Conservation (phyloP, 64 coral and sea anemone species). For the Anthopleura sola region DNA sequence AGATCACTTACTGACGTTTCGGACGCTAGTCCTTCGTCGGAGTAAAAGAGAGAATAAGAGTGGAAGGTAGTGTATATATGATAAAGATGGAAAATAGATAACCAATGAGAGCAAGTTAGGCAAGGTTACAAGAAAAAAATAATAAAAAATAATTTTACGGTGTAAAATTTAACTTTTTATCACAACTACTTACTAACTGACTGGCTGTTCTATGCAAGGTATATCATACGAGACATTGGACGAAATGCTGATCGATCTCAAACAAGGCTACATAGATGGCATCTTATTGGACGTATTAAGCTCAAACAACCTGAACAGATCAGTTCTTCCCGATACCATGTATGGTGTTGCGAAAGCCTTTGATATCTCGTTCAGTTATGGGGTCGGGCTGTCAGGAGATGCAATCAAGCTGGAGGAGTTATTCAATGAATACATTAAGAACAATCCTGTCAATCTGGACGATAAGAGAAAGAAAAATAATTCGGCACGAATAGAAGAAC, state of each 20-base stretch:
- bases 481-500: not conserved
- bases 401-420: slow-evolving; percentile 14
- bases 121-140: too few relatives aligned
- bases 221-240: slow-evolving; percentile 2
- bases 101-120: too few relatives aligned
- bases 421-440: slow-evolving; percentile 28
- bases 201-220: not conserved
- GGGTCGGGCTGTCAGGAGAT: slow-evolving; percentile 30
- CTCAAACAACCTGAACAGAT: slow-evolving; percentile 18
- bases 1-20: too few relatives aligned
- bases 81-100: too few relatives aligned
- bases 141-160: too few relatives aligned
- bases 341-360: slow-evolving; percentile 27
- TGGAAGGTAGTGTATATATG: too few relatives aligned
- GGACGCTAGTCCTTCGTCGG: too few relatives aligned
- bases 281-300: slow-evolving; percentile 30
- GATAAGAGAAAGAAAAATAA: not conserved
- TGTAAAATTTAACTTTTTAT: too few relatives aligned
- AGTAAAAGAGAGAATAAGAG: too few relatives aligned
- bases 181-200: too few relatives aligned
- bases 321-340: not conserved
- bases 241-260: slow-evolving; percentile 1
- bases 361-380: slow-evolving; percentile 16
- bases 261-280: slow-evolving; percentile 34
- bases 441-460: not conserved